Conservation (phyloP, 2,888 invertebrate species). For the Phrixothrix hirtus region DNA sequence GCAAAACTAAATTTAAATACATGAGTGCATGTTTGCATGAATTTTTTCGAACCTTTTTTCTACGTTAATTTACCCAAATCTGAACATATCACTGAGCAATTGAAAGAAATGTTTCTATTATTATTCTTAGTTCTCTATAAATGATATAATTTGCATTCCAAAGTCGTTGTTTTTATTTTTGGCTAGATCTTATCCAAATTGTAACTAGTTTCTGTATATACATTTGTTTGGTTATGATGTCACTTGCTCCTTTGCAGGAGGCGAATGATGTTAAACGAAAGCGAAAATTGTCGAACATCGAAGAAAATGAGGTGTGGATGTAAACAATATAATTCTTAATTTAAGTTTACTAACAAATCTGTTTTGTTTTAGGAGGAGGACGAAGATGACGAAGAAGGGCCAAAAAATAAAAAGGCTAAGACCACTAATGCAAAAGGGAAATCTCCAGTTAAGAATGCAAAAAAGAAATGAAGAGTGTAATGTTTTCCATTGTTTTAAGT, state of each 20-base stretch:
- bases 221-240: constrained; percentile 9
- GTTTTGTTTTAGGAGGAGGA: constrained; percentile 62
- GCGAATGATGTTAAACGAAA: constrained; percentile 41
- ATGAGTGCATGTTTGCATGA: no score
- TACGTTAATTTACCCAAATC: no score
- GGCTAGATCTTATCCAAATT: no score
- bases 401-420: constrained; percentile 75
- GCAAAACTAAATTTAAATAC: no score
- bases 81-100: no score
- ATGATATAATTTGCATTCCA: no score
- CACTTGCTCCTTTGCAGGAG: constrained; percentile 37
- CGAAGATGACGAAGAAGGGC: constrained; percentile 76
- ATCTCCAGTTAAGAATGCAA: constrained; percentile 60
- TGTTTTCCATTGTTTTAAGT: constrained; percentile 32
- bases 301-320: constrained; percentile 46
- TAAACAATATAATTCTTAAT: neutral
- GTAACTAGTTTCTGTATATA: no score
- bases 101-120: no score
- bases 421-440: constrained; percentile 74
- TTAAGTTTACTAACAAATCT: constrained; percentile 6
- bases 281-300: constrained; percentile 46
- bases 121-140: no score
- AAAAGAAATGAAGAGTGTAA: constrained; percentile 36
- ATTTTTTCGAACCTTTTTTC: no score
- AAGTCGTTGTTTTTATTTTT: no score